Conservation (phyloP, 2,113 vertebrate species). For the Alligator sinensis region DNA sequence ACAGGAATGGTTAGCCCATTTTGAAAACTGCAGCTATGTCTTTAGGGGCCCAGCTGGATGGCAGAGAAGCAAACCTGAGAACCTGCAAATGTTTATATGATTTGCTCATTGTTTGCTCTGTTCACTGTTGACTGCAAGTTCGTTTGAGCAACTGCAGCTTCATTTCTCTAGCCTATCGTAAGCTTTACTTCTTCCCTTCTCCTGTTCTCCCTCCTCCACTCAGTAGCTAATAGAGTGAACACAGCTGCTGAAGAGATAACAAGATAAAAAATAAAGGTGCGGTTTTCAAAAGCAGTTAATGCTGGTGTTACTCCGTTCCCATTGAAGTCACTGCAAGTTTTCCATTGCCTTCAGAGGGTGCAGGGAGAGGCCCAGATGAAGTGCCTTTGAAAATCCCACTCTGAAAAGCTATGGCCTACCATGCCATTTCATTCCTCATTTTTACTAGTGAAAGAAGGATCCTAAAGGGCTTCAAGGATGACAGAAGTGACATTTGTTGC, state of each 20-base stretch:
- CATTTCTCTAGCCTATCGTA: background rate
- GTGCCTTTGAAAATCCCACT: background rate
- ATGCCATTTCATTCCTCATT: background rate
- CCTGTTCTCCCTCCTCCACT: background rate
- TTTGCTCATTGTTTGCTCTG: background rate
- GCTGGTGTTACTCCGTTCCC: background rate
- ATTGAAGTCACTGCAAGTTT: background rate
- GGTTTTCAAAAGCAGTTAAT: background rate
- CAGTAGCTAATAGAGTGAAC: background rate
- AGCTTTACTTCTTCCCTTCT: background rate
- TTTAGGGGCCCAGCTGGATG: background rate
- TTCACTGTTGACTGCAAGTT: background rate
- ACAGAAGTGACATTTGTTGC: no score
- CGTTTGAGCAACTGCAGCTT: background rate
- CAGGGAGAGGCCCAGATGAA: background rate
- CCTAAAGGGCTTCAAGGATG: accelerated
- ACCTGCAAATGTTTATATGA: accelerated
- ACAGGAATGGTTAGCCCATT: background rate
- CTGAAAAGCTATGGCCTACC: background rate
- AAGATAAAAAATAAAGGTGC: background rate
- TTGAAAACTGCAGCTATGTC: background rate
- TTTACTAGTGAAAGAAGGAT: accelerated
- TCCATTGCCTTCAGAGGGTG: background rate
- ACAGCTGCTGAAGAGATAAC: background rate
- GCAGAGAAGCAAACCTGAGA: background rate